Evolutionary conservation across 2,797 vertebrate species (phyloP).

Genomic region (Chaunax sp.): DNA sequence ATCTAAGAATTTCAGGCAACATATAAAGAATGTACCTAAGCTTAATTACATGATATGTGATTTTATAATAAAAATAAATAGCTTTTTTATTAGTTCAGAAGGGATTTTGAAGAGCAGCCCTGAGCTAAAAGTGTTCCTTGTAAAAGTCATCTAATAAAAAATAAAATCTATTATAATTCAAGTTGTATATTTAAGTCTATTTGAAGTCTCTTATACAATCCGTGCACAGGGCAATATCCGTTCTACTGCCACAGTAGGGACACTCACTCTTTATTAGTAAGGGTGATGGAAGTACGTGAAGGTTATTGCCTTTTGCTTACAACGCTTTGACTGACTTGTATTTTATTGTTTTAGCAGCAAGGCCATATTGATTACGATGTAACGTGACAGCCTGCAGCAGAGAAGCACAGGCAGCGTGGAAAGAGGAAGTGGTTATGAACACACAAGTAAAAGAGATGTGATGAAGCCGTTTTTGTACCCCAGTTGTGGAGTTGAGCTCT

Average conservation of each 20-base stretch:
- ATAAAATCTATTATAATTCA: constrained; percentile 53
- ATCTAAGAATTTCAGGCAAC: neutral
- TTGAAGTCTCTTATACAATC: constrained; percentile 45
- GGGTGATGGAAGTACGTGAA: constrained; percentile 47
- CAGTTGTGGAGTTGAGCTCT: constrained; percentile 91
- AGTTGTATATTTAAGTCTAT: constrained; percentile 50
- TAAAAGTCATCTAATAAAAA: constrained; percentile 41
- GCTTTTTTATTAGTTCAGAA: constrained; percentile 42
- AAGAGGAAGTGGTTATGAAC: constrained; percentile 24
- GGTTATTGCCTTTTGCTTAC: constrained; percentile 73
- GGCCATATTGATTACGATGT: constrained; percentile 64
- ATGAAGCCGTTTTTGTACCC: constrained; percentile 78
- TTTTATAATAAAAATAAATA: constrained; percentile 14
- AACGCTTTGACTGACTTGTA: constrained; percentile 66
- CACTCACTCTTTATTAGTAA: constrained; percentile 67
- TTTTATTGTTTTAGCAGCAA: constrained; percentile 71
- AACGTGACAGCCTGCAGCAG: constrained; percentile 64
- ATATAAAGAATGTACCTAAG: neutral
- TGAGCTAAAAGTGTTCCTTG: constrained; percentile 9
- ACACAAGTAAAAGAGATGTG: constrained; percentile 24
- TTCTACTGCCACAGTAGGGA: constrained; percentile 35
- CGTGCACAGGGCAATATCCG: constrained; percentile 49
- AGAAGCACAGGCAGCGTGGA: constrained; percentile 17
- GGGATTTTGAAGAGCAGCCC: constrained; percentile 25
- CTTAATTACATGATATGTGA: constrained; percentile 3